Evolutionary conservation across 2,797 vertebrate species (phyloP), one percentile per base, ranked within the genome.

Genomic region (Acanthurus lineatus): DNA sequence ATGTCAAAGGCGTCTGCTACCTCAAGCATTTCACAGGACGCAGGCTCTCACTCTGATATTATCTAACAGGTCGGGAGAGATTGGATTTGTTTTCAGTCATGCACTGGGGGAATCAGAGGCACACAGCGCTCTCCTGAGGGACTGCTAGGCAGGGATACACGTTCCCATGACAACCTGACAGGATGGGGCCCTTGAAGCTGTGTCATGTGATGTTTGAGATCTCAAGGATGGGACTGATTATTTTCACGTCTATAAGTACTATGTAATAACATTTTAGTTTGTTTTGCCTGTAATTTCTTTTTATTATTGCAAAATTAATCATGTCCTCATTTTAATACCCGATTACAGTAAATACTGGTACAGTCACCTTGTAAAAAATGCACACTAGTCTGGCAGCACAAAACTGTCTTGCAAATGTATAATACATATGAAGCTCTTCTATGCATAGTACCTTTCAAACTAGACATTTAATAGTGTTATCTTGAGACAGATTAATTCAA

Each of bases 111-210:
- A 93, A 77, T 86, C 82, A 86, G 86, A 93, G 89, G 91, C 93
- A 77, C 93, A 94, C 92, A 95, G 94, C 85, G 89, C 93, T 93
- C 93, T 97, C 94, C 94, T 95, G 90, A 95, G 96, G 95, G 96
- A 96, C 91, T 91, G 96, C 17, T 90, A 93, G 87, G 95, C 94
- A 83, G 95, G 95, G 96, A 94, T 96, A 94, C 92, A 93, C 90
- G 91, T 97, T 95, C 94, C 97, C 94, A 95, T 98, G 96, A 96
- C 96, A 95, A 96, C 97, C 92, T 94, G 93, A 80, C 93, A 96
- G 89, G 96, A 96, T 96, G 89, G 94, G 97, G 94, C 94, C 95
- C 91, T 95, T 97, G 95, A 97, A 96, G 92, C 94, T 96, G 93
- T 92, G 94, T 56, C 95, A 95, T 90, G 95, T 96, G 92, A 96